A percentile compares a stretch with the other conserved stretches of the same genome.
Evolutionary conservation across 2,113 vertebrate genomes (phyloP).

Genomic region (Serinus canaria): DNA sequence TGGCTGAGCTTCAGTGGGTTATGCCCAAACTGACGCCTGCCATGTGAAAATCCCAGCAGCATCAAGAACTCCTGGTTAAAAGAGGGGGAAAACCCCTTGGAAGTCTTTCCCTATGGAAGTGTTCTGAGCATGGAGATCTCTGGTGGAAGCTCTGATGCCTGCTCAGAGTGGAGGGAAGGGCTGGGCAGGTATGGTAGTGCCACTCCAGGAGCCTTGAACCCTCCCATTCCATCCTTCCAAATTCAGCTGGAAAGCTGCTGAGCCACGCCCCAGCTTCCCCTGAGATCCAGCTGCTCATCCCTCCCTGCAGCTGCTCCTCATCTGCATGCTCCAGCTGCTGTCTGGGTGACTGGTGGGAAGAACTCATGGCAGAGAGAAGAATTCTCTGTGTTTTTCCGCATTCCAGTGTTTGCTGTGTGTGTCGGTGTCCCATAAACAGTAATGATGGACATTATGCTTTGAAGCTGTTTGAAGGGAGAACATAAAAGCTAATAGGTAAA

Average conservation of each 20-base stretch:
- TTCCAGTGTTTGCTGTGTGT: rapidly evolving
- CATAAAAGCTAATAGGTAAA: background rate
- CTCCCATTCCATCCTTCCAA: background rate
- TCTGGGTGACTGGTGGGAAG: background rate
- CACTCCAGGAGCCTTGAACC: rapidly evolving
- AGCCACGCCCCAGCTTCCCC: background rate
- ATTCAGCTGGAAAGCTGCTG: background rate
- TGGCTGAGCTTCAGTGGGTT: background rate
- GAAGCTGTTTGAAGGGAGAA: background rate
- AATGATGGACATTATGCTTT: background rate
- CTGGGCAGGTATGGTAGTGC: background rate
- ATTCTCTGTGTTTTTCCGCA: background rate
- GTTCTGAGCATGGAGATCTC: background rate
- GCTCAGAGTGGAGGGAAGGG: background rate
- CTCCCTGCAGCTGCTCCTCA: background rate
- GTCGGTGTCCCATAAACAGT: background rate
- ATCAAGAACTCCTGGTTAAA: rapidly evolving
- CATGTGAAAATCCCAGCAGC: background rate
- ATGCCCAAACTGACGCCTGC: background rate
- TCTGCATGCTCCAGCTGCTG: background rate
- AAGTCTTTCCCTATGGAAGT: background rate
- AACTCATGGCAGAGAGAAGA: background rate
- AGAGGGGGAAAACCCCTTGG: background rate
- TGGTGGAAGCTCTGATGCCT: background rate
- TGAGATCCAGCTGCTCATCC: background rate